A percentile compares a stretch with the other conserved stretches of the same genome.
Conservation (phyloP, 2,888 invertebrate genomes). For the Mamestra brassicae region DNA sequence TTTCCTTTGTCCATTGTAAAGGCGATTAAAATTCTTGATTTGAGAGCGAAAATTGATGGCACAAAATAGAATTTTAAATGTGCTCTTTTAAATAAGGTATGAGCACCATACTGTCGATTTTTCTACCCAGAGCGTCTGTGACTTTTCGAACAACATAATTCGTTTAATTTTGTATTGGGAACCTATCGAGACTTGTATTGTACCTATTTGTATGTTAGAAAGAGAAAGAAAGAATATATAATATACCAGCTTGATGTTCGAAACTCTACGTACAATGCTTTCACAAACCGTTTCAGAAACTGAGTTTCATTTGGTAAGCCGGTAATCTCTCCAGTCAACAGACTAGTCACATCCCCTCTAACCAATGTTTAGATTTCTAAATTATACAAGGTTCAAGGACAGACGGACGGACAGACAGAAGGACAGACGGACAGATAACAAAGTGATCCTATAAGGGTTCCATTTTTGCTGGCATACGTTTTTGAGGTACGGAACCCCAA, state of each 20-base stretch:
- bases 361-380: no score
- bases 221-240: no score
- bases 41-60: slow-evolving; percentile 22
- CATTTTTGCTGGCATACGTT: no score
- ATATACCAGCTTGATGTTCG: no score
- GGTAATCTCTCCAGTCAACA: neutral
- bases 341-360: no score
- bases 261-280: no score
- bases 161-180: neutral
- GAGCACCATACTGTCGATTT: neutral
- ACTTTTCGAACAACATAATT: neutral
- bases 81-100: neutral
- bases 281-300: neutral
- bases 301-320: neutral
- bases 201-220: no score
- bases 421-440: no score
- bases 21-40: slow-evolving; percentile 52
- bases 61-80: slow-evolving; percentile 2
- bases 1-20: slow-evolving; percentile 37
- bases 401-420: no score
- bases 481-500: no score
- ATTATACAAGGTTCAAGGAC: no score
- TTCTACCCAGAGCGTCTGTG: neutral
- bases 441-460: no score
- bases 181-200: neutral